A percentile compares a stretch with the other conserved stretches of the same genome.
phyloP scores from a whole-genome alignment of 2,888 invertebrate genomes.

The Drosophila dives region DNA sequence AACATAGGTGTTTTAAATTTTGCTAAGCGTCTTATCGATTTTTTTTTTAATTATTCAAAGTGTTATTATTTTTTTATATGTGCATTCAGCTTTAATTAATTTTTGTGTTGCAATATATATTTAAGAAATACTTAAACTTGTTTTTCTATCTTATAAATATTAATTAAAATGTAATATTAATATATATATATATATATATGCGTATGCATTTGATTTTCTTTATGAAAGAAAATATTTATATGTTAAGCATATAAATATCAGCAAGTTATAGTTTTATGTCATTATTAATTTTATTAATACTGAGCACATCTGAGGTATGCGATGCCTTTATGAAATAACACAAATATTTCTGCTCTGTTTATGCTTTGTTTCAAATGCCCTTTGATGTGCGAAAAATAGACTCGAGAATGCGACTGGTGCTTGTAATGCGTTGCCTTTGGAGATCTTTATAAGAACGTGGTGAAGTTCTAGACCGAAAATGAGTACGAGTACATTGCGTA shows the following conservation, averaged over 20 bases:
- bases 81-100: not conserved
- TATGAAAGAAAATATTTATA: no score
- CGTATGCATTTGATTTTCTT: no score
- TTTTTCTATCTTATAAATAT: not conserved
- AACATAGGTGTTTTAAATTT: not conserved
- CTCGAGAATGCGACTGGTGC: slow-evolving; percentile 5
- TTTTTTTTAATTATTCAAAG: not conserved
- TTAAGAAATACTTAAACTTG: not conserved
- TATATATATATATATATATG: not conserved
- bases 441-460: slow-evolving; percentile 23
- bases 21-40: not conserved
- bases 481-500: slow-evolving; percentile 45
- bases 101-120: not conserved
- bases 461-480: slow-evolving; percentile 18
- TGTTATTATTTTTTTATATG: not conserved
- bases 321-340: not conserved
- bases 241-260: not conserved
- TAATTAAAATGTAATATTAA: not conserved
- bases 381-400: slow-evolving; percentile 13
- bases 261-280: not conserved
- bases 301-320: not conserved
- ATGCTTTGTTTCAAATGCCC: not conserved
- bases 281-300: not conserved
- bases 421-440: slow-evolving; percentile 6
- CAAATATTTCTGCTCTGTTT: not conserved